Conservation (phyloP, 2,888 invertebrate species). For the Agelastica alni region DNA sequence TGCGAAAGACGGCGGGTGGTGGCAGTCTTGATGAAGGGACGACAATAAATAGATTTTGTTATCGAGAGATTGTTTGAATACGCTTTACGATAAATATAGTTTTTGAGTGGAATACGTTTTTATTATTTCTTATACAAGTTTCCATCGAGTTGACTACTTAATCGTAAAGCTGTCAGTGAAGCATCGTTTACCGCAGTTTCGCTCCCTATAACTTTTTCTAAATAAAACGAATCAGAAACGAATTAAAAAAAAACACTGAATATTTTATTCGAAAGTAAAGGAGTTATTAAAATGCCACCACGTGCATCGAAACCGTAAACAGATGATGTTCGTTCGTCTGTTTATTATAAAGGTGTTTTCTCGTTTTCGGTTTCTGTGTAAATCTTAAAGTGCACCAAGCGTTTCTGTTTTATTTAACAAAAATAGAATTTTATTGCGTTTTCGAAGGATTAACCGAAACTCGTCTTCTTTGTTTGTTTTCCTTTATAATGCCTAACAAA, state of each 20-base stretch:
- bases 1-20: no score
- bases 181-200: background rate
- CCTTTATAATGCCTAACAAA: no score
- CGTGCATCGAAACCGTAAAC: slow-evolving; percentile 5
- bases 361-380: slow-evolving; percentile 8
- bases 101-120: no score
- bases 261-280: background rate
- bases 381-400: slow-evolving; percentile 4
- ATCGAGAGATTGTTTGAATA: no score
- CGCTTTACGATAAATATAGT: no score
- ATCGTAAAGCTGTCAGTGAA: background rate
- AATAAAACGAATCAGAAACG: no score
- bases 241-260: no score
- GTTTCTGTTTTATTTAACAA: background rate
- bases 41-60: no score
- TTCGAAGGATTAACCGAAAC: slow-evolving; percentile 3
- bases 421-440: slow-evolving; percentile 16
- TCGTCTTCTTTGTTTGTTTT: no score
- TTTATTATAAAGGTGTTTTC: slow-evolving; percentile 4
- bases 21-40: no score
- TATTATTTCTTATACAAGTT: no score
- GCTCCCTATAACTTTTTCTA: background rate
- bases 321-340: slow-evolving; percentile 11
- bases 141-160: no score
- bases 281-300: background rate